These are phyloP conservation scores for Myotis brandtii DNA, from an alignment of 2,113 vertebrate genomes.

Conservation along the genomic window DNA sequence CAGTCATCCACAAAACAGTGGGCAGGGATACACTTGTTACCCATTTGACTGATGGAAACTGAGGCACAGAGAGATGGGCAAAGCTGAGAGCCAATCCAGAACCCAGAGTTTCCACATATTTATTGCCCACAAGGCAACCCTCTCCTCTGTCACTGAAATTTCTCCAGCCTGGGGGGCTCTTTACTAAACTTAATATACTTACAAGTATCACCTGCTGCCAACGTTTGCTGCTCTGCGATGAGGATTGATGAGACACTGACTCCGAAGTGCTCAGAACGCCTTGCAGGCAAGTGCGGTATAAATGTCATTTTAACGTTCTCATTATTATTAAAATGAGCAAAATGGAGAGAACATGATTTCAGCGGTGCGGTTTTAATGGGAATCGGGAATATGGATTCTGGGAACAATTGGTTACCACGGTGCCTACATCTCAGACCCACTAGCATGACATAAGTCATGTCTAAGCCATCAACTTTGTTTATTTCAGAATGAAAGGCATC, in stretches of 20 bases:
- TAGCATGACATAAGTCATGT: neutral
- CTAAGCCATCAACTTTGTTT: slow-evolving; percentile 62
- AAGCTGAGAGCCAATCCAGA: neutral
- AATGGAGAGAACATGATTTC: slow-evolving; percentile 42
- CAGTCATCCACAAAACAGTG: neutral
- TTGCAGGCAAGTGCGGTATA: slow-evolving; percentile 25
- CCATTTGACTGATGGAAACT: neutral
- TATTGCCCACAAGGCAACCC: neutral
- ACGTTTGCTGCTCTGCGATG: neutral
- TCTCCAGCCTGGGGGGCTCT: neutral
- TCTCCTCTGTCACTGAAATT: neutral
- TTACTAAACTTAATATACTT: slow-evolving; percentile 40
- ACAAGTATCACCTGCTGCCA: slow-evolving; percentile 19
- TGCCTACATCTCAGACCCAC: neutral
- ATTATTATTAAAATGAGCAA: slow-evolving; percentile 66
- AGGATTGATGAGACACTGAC: slow-evolving; percentile 33
- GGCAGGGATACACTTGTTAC: neutral
- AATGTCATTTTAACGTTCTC: slow-evolving; percentile 56
- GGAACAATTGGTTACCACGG: neutral
- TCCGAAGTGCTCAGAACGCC: neutral
- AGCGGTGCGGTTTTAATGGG: neutral
- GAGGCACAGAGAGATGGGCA: neutral
- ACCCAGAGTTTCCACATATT: neutral
- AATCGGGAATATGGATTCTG: neutral
- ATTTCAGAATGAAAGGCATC: slow-evolving; percentile 67